Evolutionary conservation across 2,113 vertebrate species (phyloP).

Genomic region (Lanius collurio): DNA sequence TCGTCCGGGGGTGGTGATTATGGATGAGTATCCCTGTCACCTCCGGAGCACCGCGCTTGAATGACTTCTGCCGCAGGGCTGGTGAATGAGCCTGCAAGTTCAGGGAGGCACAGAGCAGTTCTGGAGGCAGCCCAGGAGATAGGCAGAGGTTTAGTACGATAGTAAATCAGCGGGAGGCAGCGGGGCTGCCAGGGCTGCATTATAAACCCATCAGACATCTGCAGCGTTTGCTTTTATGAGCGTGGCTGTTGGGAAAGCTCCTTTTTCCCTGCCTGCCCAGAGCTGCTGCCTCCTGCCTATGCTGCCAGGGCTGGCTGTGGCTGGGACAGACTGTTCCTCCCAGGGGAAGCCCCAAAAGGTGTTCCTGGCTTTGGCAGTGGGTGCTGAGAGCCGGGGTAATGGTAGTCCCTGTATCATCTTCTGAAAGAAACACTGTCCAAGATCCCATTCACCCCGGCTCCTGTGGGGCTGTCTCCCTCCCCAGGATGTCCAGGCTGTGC

Average conservation of each 20-base stretch:
- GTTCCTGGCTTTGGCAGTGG: background rate
- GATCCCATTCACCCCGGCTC: background rate
- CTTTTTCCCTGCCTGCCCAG: background rate
- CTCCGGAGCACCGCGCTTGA: background rate
- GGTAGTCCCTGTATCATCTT: rapidly evolving
- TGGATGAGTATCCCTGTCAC: background rate
- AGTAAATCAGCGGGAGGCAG: background rate
- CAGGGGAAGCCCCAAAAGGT: background rate
- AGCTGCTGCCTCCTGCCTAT: background rate
- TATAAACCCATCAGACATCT: background rate
- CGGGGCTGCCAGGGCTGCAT: background rate
- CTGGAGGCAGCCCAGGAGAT: background rate
- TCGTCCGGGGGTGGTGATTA: background rate
- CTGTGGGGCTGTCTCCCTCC: background rate
- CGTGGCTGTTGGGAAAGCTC: background rate
- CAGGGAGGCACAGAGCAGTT: background rate
- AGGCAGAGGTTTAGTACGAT: background rate
- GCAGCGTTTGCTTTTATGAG: rapidly evolving
- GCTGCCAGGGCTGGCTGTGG: background rate
- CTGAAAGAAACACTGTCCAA: background rate
- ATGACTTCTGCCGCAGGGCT: background rate
- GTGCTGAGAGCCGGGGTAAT: background rate
- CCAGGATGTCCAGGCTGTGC: background rate
- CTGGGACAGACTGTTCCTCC: background rate
- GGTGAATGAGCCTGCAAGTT: background rate